These are phyloP conservation scores for Sarcophilus harrisii DNA, from an alignment of 2,797 vertebrate species.

Conservation along the genomic window DNA sequence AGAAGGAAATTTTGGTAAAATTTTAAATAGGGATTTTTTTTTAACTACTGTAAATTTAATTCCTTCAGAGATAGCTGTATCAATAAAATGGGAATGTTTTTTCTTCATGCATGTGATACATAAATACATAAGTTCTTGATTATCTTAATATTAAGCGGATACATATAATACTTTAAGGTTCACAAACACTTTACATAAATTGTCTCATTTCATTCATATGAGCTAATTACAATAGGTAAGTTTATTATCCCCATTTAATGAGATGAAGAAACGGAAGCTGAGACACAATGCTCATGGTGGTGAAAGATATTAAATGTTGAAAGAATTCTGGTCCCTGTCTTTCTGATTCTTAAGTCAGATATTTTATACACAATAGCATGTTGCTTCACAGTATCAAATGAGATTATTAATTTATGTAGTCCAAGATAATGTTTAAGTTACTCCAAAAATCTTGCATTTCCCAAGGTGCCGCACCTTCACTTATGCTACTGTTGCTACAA, in stretches of 20 bases:
- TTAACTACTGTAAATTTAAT: not conserved
- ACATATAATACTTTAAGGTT: not conserved
- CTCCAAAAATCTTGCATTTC: not conserved
- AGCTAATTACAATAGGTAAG: not conserved
- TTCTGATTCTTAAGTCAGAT: not conserved
- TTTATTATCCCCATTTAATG: not conserved
- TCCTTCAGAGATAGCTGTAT: not conserved
- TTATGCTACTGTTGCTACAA: not conserved
- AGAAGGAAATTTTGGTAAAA: conserved; percentile 16
- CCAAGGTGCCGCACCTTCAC: not conserved
- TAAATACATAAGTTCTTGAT: not conserved
- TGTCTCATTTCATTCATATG: not conserved
- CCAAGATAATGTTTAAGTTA: not conserved
- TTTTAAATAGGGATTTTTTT: not conserved
- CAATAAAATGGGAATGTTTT: not conserved
- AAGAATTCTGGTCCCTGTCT: not conserved
- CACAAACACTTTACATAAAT: not conserved
- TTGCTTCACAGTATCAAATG: not conserved
- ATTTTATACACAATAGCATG: not conserved
- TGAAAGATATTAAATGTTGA: not conserved
- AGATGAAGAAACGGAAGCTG: not conserved
- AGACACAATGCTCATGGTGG: not conserved
- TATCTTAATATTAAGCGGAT: not conserved
- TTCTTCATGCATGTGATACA: not conserved
- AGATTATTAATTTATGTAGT: not conserved